Evolutionary conservation across 2,888 invertebrate species (phyloP).

Genomic region (Ichneumon xanthorius): DNA sequence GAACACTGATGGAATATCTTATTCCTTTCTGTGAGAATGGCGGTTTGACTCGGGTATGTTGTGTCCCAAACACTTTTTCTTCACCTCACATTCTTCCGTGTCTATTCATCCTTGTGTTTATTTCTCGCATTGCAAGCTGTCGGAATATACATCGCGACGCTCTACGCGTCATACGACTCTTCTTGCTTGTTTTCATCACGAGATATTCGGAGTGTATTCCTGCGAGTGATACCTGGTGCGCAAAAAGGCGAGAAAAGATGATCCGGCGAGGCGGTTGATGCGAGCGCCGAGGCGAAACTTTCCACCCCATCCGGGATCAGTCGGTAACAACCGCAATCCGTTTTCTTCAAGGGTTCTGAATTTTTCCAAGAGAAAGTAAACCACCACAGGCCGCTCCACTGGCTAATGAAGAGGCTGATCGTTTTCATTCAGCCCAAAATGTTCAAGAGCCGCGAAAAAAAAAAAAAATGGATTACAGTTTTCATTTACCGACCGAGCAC

Average conservation of each 20-base stretch:
- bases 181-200: not conserved
- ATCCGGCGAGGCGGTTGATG: not conserved
- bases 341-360: not conserved
- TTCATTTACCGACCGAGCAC: not conserved
- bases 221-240: constrained; percentile 5
- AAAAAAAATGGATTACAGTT: not conserved
- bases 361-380: not conserved
- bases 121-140: constrained; percentile 12
- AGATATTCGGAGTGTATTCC: not conserved
- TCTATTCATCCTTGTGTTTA: not conserved
- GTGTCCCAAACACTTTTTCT: constrained; percentile 28
- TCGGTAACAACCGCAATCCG: not conserved
- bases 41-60: constrained; percentile 20
- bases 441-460: not conserved
- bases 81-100: not conserved
- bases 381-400: not conserved
- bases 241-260: constrained; percentile 22
- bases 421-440: not conserved
- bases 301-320: too few relatives aligned
- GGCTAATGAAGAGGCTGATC: not conserved
- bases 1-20: constrained; percentile 10
- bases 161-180: not conserved
- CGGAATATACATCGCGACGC: not conserved
- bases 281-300: not conserved
- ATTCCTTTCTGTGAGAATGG: constrained; percentile 27